phyloP scores from a whole-genome alignment of 2,797 vertebrate species.

The Notoglanidium macrostoma region DNA sequence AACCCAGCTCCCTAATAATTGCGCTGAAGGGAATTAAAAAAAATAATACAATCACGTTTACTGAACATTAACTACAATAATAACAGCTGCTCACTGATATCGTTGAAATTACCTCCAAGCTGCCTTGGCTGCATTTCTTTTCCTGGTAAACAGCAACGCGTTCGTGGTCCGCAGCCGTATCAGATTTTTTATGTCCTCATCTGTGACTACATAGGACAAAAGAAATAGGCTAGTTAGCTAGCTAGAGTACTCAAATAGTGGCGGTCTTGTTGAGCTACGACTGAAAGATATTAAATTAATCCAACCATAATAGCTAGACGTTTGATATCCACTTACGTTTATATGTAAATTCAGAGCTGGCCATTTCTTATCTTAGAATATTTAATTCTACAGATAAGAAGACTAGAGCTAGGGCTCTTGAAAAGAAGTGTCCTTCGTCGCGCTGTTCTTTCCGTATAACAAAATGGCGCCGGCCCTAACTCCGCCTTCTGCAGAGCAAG shows the following conservation, averaged over 20 bases:
- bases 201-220: constrained; percentile 66
- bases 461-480: constrained; percentile 54
- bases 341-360: constrained; percentile 56
- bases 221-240: constrained; percentile 33
- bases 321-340: constrained; percentile 50
- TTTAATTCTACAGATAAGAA: constrained; percentile 43
- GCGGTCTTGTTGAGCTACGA: background rate
- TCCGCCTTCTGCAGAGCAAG: constrained; percentile 48
- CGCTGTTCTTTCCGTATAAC: constrained; percentile 29
- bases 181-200: constrained; percentile 73
- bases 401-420: constrained; percentile 55
- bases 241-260: background rate
- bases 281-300: background rate
- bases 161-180: constrained; percentile 76
- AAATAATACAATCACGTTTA: background rate
- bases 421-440: constrained; percentile 52
- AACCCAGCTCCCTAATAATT: constrained; percentile 75
- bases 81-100: background rate
- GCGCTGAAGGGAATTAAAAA: constrained; percentile 61
- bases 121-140: constrained; percentile 76
- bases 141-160: constrained; percentile 74
- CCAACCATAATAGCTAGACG: background rate
- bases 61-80: background rate
- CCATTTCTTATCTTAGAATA: constrained; percentile 42
- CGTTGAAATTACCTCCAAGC: constrained; percentile 72